These are phyloP conservation scores for Plumapathes pennacea DNA, from an alignment of 92 coral and sea anemone species.

Conservation along the genomic window DNA sequence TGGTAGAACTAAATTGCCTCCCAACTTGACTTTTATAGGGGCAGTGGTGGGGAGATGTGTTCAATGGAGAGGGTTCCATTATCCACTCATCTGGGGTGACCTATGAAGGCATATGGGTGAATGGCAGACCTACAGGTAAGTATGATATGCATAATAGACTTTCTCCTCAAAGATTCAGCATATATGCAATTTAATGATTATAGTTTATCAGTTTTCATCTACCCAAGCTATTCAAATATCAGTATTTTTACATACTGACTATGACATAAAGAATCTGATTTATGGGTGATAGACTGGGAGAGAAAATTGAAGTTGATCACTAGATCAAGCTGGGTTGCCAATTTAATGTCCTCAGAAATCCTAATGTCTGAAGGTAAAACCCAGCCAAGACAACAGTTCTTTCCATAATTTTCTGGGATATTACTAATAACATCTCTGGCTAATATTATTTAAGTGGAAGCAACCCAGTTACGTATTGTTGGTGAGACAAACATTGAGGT, in stretches of 20 bases:
- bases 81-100: conserved; percentile 84
- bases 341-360: no score
- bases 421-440: no score
- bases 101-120: conserved; percentile 90
- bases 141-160: neutral
- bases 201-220: neutral
- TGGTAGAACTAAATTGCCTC: no score
- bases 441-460: conserved; percentile 68
- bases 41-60: conserved; percentile 95
- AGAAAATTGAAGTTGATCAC: no score
- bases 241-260: no score
- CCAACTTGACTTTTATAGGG: conserved; percentile 59
- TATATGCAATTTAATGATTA: no score
- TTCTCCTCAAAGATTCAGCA: neutral
- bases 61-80: conserved; percentile 93
- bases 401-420: no score
- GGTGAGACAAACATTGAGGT: conserved; percentile 74
- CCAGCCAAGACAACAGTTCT: no score
- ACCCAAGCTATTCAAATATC: neutral
- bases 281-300: no score
- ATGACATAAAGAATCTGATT: no score
- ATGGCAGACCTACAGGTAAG: conserved; percentile 94
- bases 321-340: no score
- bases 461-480: conserved; percentile 59
- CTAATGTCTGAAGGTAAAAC: no score